Evolutionary conservation across 2,888 invertebrate species (phyloP).

Genomic region (Myathropa florea): DNA sequence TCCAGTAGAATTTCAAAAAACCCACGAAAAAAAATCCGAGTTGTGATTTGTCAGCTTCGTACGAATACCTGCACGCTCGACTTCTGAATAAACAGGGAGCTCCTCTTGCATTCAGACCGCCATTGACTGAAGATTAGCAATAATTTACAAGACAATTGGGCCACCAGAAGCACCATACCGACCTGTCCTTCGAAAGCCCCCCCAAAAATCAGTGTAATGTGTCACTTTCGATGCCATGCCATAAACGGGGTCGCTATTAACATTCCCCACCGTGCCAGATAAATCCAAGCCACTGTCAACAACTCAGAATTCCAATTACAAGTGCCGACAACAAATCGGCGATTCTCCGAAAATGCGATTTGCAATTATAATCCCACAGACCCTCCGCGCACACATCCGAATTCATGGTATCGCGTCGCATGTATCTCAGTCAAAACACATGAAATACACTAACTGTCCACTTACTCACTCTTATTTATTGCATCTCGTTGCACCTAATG

Average conservation of each 20-base stretch:
- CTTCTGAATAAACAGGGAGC: too few relatives aligned
- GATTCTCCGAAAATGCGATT: constrained; percentile 2
- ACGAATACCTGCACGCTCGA: too few relatives aligned
- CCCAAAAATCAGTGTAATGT: background rate
- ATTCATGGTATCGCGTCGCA: constrained; percentile 7
- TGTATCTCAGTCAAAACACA: constrained; percentile 50
- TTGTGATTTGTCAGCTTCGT: too few relatives aligned
- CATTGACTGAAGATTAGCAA: too few relatives aligned
- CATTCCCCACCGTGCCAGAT: background rate
- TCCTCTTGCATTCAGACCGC: too few relatives aligned
- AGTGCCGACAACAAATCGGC: constrained; percentile 20
- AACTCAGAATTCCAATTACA: constrained; percentile 21
- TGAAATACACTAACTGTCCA: constrained; percentile 58
- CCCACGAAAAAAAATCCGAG: too few relatives aligned
- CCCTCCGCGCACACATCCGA: background rate
- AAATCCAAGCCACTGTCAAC: background rate
- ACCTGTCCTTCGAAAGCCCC: background rate
- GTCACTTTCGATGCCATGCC: background rate
- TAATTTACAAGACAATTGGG: background rate
- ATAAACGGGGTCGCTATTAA: constrained; percentile 3
- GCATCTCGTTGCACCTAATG: constrained; percentile 64
- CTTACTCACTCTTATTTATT: constrained; percentile 68
- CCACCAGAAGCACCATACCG: background rate
- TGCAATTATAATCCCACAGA: constrained; percentile 24
- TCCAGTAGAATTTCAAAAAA: too few relatives aligned